Evolutionary conservation across 1,140 invertebrate genomes (phyloP), one percentile per base, ranked within the genome.

Genomic region (Trigoniulus corallinus): DNA sequence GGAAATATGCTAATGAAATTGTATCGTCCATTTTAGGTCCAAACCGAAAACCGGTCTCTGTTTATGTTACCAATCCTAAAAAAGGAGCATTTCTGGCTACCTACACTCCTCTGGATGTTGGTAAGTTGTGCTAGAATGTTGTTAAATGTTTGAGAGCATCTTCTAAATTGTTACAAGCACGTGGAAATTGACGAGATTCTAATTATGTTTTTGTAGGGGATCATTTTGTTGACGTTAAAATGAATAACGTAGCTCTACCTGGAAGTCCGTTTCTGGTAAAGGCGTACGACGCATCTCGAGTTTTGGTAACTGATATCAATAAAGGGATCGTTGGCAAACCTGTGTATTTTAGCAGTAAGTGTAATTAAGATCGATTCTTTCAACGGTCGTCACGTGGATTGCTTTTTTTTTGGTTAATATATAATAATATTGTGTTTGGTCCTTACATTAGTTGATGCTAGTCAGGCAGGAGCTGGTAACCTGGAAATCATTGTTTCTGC

Each of bases 401-500:
- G n/a, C n/a, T n/a, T n/a, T n/a, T n/a, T n/a, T n/a, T n/a, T n/a
- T n/a, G n/a, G n/a, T n/a, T n/a, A n/a, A n/a, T n/a, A n/a, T n/a
- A n/a, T n/a, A n/a, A n/a, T n/a, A n/a, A n/a, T n/a, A n/a, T n/a
- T n/a, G n/a, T n/a, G n/a, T n/a, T n/a, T n/a, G n/a, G n/a, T n/a
- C n/a, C n/a, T 12, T 59, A 57, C 15, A 55, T 25, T 50, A 71
- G 69, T 75, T 59, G 72, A 76, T 65, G 72, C 73, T 2, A 68
- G 66, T 44, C 61, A 66, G 52, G 72, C 72, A 26, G 64, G 93
- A 54, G 91, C 91, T 53, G 93, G 93, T 34, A 95, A 96, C 68
- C 70, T 97, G 56, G 93, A 98, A 70, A 97, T 98, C 41, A 95
- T 96, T 50, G 93, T 98, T 0, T 89, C 91, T 1, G 91, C 95